phyloP scores from a whole-genome alignment of 2,888 invertebrate species.

The Deilephila porcellus region DNA sequence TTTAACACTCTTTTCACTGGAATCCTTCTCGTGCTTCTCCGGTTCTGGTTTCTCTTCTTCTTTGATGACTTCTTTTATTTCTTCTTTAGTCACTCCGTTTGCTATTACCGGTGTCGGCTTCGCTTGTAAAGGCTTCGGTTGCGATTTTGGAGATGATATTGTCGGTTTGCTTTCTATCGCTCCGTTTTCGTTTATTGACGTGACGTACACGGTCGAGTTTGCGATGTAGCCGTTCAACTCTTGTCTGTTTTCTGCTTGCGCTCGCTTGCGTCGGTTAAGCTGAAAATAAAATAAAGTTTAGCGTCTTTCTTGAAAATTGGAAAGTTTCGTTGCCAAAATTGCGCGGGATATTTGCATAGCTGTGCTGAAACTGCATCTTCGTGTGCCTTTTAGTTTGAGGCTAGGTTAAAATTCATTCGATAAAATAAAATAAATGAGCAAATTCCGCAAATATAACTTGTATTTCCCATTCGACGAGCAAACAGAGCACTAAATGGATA shows the following conservation, averaged over 20 bases:
- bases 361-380: not conserved
- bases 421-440: not conserved
- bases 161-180: slow-evolving; percentile 78
- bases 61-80: slow-evolving; percentile 46
- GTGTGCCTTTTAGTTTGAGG: not conserved
- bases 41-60: slow-evolving; percentile 65
- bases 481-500: not conserved
- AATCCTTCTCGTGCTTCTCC: slow-evolving; percentile 75
- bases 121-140: slow-evolving; percentile 76
- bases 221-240: slow-evolving; percentile 93
- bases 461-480: not conserved
- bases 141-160: slow-evolving; percentile 77
- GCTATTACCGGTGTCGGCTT: slow-evolving; percentile 78
- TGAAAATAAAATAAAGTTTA: slow-evolving; percentile 58
- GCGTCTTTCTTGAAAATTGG: not conserved
- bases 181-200: slow-evolving; percentile 87
- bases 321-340: not conserved
- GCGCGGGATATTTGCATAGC: not conserved
- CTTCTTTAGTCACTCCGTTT: slow-evolving; percentile 70
- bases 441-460: not conserved
- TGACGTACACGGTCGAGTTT: slow-evolving; percentile 93
- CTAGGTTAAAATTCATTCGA: not conserved
- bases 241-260: slow-evolving; percentile 78
- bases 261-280: slow-evolving; percentile 86
- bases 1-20: slow-evolving; percentile 74